Evolutionary conservation across 2,797 vertebrate species (phyloP).

Genomic region (Sebastes cheni): DNA sequence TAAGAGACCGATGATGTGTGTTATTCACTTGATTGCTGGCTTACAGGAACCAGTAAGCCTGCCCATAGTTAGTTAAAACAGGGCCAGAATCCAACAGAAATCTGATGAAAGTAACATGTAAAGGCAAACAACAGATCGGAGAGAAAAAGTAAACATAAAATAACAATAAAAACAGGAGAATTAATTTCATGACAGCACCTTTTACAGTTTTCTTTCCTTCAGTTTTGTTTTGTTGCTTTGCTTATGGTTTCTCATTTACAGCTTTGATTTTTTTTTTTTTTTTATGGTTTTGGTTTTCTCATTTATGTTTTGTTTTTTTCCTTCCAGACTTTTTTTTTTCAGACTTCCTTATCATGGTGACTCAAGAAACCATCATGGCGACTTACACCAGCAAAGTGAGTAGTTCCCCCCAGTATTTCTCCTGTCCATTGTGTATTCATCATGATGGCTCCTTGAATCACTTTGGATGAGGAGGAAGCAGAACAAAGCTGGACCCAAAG

Average conservation of each 20-base stretch:
- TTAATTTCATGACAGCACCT: slow-evolving; percentile 35
- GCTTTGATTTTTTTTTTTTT: slow-evolving; percentile 26
- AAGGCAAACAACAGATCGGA: slow-evolving; percentile 33
- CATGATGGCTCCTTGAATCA: slow-evolving; percentile 65
- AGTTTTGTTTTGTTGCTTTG: slow-evolving; percentile 42
- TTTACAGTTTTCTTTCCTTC: slow-evolving; percentile 44
- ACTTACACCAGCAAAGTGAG: slow-evolving; percentile 70
- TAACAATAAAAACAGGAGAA: slow-evolving; percentile 8
- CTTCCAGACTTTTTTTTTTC: slow-evolving; percentile 69
- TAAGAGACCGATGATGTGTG: background rate
- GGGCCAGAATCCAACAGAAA: background rate
- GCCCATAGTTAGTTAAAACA: background rate
- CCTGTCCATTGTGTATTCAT: slow-evolving; percentile 55
- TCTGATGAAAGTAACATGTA: slow-evolving; percentile 9
- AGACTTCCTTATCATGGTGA: slow-evolving; percentile 73
- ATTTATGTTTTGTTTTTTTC: slow-evolving; percentile 64
- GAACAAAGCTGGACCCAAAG: slow-evolving; percentile 21
- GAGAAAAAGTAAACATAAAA: background rate
- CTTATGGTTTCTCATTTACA: slow-evolving; percentile 58
- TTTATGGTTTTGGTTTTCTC: slow-evolving; percentile 67
- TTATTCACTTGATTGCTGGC: background rate
- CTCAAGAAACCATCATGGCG: slow-evolving; percentile 72
- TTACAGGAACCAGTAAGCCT: background rate
- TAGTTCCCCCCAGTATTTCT: slow-evolving; percentile 55
- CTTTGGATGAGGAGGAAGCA: slow-evolving; percentile 50